These are phyloP conservation scores for Luperina testacea DNA, from an alignment of 2,888 invertebrate species.

Conservation along the genomic window DNA sequence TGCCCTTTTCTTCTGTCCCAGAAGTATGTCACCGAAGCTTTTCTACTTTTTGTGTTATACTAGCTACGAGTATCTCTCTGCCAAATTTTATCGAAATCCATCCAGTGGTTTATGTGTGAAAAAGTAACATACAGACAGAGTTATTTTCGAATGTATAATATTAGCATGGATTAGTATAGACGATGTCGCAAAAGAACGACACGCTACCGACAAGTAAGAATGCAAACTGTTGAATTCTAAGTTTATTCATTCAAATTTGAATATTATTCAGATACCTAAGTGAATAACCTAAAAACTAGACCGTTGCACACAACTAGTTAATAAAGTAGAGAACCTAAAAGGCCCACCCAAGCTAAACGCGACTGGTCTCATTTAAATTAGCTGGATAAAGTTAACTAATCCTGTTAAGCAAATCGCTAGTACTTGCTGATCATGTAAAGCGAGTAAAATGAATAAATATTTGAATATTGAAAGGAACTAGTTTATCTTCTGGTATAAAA, in stretches of 20 bases:
- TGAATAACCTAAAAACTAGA: conserved; percentile 31
- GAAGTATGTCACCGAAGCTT: neutral
- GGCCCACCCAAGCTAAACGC: conserved; percentile 57
- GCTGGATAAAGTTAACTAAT: conserved; percentile 51
- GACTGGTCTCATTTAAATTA: conserved; percentile 40
- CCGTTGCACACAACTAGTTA: neutral
- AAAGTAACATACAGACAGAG: no score
- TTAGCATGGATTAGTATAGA: neutral
- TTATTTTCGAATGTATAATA: no score
- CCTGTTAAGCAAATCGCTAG: conserved; percentile 62
- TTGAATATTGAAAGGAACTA: conserved; percentile 64
- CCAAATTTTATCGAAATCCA: no score
- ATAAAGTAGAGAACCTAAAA: conserved; percentile 44
- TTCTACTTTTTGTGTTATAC: neutral
- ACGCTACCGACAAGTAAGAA: neutral
- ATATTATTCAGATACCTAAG: conserved; percentile 32
- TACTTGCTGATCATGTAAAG: conserved; percentile 48
- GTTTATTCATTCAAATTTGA: conserved; percentile 25
- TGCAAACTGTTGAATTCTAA: neutral
- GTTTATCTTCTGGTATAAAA: conserved; percentile 64
- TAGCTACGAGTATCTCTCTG: no score
- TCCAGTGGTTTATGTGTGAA: no score
- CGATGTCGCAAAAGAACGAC: neutral
- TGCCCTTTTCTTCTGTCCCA: neutral
- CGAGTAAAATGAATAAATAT: conserved; percentile 63